Conservation (phyloP, 2,797 vertebrate species). For the Myripristis murdjan region DNA sequence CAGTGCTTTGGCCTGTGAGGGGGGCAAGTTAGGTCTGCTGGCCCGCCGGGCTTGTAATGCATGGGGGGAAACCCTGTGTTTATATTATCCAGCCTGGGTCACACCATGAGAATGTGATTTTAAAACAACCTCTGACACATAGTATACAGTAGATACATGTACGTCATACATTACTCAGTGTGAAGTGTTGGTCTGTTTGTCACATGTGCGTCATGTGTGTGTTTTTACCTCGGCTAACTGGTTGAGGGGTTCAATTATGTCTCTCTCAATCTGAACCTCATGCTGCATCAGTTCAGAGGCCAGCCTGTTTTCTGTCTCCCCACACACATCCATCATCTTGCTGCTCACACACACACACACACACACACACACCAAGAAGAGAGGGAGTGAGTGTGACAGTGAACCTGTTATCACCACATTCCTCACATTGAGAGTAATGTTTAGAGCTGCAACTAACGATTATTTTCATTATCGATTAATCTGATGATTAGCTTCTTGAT, state of each 20-base stretch:
- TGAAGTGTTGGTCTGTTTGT: not conserved
- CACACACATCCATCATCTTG: slow-evolving; percentile 97
- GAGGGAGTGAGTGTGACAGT: slow-evolving; percentile 11
- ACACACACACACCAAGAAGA: not conserved
- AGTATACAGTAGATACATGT: no score
- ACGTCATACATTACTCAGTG: not conserved
- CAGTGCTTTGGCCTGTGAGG: no score
- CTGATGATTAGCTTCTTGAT: no score
- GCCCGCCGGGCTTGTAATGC: no score
- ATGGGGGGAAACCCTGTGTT: no score
- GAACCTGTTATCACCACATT: slow-evolving; percentile 16
- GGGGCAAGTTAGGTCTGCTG: no score
- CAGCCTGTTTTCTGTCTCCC: slow-evolving; percentile 95
- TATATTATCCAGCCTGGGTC: no score
- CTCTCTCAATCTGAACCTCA: slow-evolving; percentile 94
- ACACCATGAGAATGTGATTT: no score
- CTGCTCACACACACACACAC: slow-evolving; percentile 73
- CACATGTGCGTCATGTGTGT: not conserved
- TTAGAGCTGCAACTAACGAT: no score
- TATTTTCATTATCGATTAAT: no score
- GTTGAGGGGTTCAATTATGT: slow-evolving; percentile 93
- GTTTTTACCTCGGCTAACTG: slow-evolving; percentile 92
- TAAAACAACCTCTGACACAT: no score
- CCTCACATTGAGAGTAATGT: slow-evolving; percentile 7
- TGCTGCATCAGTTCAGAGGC: slow-evolving; percentile 94